A percentile compares a stretch with the other conserved stretches of the same genome.
phyloP scores from a whole-genome alignment of 2,888 invertebrate genomes.

The Polydrusus tereticollis region DNA sequence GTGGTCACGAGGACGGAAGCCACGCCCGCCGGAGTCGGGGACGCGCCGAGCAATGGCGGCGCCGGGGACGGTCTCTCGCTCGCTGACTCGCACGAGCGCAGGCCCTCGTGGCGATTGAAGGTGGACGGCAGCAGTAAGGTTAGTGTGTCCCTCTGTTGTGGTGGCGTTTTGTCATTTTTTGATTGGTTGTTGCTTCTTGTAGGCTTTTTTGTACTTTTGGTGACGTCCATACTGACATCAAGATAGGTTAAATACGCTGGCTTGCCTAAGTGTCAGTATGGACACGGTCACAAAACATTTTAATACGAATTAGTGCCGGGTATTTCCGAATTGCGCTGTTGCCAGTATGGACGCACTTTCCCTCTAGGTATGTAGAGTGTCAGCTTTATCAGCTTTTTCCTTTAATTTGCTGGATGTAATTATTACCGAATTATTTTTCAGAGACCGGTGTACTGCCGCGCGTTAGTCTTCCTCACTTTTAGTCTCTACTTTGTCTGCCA shows the following conservation, averaged over 20 bases:
- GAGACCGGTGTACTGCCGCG: conserved; percentile 53
- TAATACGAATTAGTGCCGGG: background rate
- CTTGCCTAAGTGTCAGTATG: conserved; percentile 30
- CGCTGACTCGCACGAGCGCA: conserved; percentile 75
- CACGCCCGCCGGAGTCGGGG: conserved; percentile 26
- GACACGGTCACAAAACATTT: background rate
- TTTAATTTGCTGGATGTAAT: background rate
- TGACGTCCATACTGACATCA: conserved; percentile 26
- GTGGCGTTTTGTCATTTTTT: background rate
- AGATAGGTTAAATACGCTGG: too few relatives aligned
- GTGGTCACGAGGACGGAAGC: conserved; percentile 55
- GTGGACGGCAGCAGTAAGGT: conserved; percentile 95
- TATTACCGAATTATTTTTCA: conserved; percentile 30
- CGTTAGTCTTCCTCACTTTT: conserved; percentile 52
- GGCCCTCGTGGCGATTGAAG: conserved; percentile 92
- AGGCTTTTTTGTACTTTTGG: background rate
- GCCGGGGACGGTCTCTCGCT: conserved; percentile 50
- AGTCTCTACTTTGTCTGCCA: conserved; percentile 61
- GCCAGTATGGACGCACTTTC: conserved; percentile 17
- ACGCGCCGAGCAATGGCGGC: conserved; percentile 35
- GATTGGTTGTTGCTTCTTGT: conserved; percentile 8
- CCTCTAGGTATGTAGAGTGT: conserved; percentile 13
- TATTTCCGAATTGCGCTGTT: background rate
- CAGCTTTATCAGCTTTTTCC: background rate
- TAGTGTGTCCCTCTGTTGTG: conserved; percentile 57